Evolutionary conservation across 2,797 vertebrate genomes (phyloP).

Genomic region (Melanotaenia boesemani): DNA sequence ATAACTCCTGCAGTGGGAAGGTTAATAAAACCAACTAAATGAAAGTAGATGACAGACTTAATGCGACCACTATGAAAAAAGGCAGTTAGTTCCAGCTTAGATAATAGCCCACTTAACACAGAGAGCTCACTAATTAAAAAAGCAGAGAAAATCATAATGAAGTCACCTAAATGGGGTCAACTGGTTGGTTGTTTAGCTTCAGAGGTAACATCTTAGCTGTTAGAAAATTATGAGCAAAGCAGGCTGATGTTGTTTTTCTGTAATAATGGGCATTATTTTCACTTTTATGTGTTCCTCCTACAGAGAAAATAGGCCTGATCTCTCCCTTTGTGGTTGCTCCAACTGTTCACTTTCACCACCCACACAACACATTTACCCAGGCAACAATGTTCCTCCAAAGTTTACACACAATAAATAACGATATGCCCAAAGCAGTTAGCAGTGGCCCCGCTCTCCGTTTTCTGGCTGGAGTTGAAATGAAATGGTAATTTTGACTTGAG

Average conservation of each 20-base stretch:
- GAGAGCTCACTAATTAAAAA: constrained; percentile 68
- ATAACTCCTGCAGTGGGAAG: constrained; percentile 43
- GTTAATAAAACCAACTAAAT: constrained; percentile 74
- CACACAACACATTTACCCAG: constrained; percentile 86
- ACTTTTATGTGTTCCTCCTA: constrained; percentile 87
- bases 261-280: constrained; percentile 83
- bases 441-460: constrained; percentile 80
- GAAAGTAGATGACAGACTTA: constrained; percentile 64
- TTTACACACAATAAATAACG: constrained; percentile 88
- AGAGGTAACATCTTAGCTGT: constrained; percentile 63
- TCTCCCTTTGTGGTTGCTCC: constrained; percentile 86
- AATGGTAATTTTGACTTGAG: constrained; percentile 89
- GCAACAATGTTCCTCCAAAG: constrained; percentile 87
- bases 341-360: constrained; percentile 87
- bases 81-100: constrained; percentile 54
- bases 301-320: constrained; percentile 86
- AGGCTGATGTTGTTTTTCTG: constrained; percentile 83
- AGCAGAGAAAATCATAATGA: constrained; percentile 50
- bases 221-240: constrained; percentile 77
- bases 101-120: constrained; percentile 67
- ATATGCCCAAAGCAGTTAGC: constrained; percentile 84
- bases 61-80: constrained; percentile 63
- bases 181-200: constrained; percentile 61
- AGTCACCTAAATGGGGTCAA: constrained; percentile 67
- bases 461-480: constrained; percentile 87